Conservation (phyloP, 2,888 invertebrate genomes). For the Harpalus rufipes region DNA sequence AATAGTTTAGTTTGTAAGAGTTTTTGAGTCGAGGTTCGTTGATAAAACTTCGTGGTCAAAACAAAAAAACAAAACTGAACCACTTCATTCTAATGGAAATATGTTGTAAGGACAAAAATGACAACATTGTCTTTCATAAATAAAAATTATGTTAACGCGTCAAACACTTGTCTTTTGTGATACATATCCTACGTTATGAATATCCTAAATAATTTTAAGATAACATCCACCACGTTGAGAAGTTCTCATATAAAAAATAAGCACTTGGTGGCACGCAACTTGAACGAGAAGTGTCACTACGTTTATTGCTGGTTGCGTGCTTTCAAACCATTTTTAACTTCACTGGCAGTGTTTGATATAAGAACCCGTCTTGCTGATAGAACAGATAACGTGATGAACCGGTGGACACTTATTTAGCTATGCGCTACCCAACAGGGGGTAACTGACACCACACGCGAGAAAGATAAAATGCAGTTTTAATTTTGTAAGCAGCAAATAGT, state of each 20-base stretch:
- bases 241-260: conserved; percentile 27
- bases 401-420: conserved; percentile 54
- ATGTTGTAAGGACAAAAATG: too few species aligned
- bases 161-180: background rate
- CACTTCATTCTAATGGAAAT: too few species aligned
- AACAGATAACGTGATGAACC: conserved; percentile 47
- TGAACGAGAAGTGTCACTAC: conserved; percentile 35
- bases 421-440: conserved; percentile 11
- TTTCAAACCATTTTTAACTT: conserved; percentile 33
- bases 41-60: too few species aligned
- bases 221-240: conserved; percentile 12
- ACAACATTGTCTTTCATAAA: background rate
- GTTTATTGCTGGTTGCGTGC: conserved; percentile 19
- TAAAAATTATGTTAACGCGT: background rate
- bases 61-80: too few species aligned
- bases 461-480: background rate
- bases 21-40: too few species aligned
- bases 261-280: conserved; percentile 20
- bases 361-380: conserved; percentile 18
- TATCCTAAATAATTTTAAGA: conserved; percentile 26
- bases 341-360: conserved; percentile 20
- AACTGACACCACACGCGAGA: conserved; percentile 2
- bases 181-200: background rate
- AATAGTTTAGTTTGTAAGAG: too few species aligned
- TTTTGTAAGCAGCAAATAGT: background rate